Evolutionary conservation across 2,797 vertebrate species (phyloP).

Genomic region (Xiphorhynchus erythropygius): DNA sequence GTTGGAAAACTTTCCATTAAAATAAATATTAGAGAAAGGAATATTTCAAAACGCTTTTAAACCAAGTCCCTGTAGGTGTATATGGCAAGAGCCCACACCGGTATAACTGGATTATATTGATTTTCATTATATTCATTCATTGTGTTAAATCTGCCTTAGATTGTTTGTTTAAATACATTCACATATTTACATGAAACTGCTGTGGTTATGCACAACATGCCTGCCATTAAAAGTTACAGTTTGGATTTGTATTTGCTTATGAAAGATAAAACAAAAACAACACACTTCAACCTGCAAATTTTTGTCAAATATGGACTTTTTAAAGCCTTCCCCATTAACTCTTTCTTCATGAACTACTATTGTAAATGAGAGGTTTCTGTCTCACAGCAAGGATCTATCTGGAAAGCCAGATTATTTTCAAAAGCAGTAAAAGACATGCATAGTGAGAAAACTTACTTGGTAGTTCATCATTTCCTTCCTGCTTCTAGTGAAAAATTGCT

Average conservation of each 20-base stretch:
- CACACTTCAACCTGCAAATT: not conserved
- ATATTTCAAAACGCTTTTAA: conserved; percentile 17
- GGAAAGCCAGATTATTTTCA: not conserved
- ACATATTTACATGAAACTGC: not conserved
- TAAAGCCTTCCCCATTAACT: not conserved
- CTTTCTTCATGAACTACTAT: not conserved
- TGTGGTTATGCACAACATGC: not conserved
- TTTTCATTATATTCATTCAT: not conserved
- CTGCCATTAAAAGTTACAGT: not conserved
- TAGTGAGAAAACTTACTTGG: not conserved
- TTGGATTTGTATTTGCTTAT: not conserved
- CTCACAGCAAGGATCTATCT: not conserved
- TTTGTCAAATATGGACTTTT: not conserved
- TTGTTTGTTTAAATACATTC: not conserved
- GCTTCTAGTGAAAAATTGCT: not conserved
- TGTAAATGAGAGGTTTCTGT: not conserved
- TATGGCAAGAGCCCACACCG: not conserved
- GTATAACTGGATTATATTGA: not conserved
- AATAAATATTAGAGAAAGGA: conserved; percentile 31
- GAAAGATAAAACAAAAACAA: not conserved
- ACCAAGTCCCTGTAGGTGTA: not conserved
- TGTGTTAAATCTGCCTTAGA: not conserved
- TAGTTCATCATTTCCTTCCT: not conserved
- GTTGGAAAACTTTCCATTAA: not conserved
- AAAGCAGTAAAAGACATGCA: not conserved